Percentiles rank a stretch among this genome's conserved stretches.
phyloP scores from a whole-genome alignment of 2,888 invertebrate genomes.

The Zeuzera pyrina region DNA sequence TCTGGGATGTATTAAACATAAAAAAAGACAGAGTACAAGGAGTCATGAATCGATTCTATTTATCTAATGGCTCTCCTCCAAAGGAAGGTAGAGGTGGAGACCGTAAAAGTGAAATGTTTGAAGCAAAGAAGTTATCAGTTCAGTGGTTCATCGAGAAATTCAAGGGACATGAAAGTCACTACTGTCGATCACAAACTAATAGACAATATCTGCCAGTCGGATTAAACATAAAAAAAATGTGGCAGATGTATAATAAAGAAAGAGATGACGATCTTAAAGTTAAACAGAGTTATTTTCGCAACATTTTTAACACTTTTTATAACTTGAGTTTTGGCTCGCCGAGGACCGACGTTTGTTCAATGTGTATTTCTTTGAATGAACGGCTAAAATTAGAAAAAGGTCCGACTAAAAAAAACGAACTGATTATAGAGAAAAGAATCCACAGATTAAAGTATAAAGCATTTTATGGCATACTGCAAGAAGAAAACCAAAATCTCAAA shows the following conservation, averaged over 20 bases:
- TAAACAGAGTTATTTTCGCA: constrained; percentile 10
- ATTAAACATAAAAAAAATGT: constrained; percentile 13
- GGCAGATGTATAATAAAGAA: constrained; percentile 4
- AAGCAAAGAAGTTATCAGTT: background rate
- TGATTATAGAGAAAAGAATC: constrained; percentile 9
- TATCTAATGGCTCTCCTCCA: constrained; percentile 7
- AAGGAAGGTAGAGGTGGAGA: constrained; percentile 12
- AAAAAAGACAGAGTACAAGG: constrained; percentile 5
- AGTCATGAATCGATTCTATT: constrained; percentile 5
- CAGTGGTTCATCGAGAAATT: constrained; percentile 8
- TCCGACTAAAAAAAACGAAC: constrained; percentile 1
- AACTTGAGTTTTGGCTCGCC: constrained; percentile 15
- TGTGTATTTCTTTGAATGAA: constrained; percentile 8
- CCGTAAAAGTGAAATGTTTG: constrained; percentile 4
- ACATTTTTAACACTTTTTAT: constrained; percentile 12
- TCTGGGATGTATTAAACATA: constrained; percentile 6
- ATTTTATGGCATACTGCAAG: constrained; percentile 16
- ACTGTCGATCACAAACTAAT: constrained; percentile 8
- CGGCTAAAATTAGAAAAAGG: constrained; percentile 6
- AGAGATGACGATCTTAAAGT: constrained; percentile 6
- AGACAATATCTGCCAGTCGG: constrained; percentile 12
- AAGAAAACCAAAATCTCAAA: constrained; percentile 10
- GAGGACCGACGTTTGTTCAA: constrained; percentile 12
- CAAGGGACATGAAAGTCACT: constrained; percentile 10
- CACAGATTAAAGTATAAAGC: constrained; percentile 18